These are phyloP conservation scores for Pteronotus mesoamericanus DNA, from an alignment of 2,797 vertebrate genomes.

Conservation along the genomic window DNA sequence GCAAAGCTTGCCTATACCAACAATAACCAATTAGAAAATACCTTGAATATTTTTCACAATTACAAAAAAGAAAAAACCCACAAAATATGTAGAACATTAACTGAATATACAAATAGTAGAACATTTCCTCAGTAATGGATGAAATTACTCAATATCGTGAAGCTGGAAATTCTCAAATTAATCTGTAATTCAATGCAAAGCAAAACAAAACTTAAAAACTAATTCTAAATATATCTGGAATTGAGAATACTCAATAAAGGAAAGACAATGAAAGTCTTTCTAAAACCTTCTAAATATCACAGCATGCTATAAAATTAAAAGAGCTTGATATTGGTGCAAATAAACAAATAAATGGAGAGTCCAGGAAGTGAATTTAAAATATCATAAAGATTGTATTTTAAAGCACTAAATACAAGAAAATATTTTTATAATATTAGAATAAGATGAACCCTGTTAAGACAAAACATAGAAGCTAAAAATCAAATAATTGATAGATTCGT, in stretches of 20 bases:
- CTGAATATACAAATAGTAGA: background rate
- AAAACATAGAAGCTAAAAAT: background rate
- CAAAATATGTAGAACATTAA: background rate
- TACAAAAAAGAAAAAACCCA: background rate
- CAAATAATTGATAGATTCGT: background rate
- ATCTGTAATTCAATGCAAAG: background rate
- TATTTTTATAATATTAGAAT: background rate
- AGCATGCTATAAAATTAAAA: background rate
- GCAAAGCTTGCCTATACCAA: background rate
- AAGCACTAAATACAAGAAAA: background rate
- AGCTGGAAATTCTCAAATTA: background rate
- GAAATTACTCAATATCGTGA: background rate
- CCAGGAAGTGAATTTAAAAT: background rate
- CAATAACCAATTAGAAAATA: background rate
- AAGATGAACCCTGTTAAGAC: background rate
- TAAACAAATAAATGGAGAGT: background rate
- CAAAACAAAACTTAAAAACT: background rate
- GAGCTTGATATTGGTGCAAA: background rate
- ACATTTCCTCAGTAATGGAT: background rate
- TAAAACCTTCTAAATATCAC: background rate
- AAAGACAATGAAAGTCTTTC: background rate
- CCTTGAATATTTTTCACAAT: background rate
- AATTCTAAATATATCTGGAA: conserved; percentile 12
- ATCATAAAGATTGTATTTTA: background rate
- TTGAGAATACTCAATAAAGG: background rate